Base-by-base conservation (phyloP, 1,140 invertebrate species). In the Copidosoma floridanum region DNA sequence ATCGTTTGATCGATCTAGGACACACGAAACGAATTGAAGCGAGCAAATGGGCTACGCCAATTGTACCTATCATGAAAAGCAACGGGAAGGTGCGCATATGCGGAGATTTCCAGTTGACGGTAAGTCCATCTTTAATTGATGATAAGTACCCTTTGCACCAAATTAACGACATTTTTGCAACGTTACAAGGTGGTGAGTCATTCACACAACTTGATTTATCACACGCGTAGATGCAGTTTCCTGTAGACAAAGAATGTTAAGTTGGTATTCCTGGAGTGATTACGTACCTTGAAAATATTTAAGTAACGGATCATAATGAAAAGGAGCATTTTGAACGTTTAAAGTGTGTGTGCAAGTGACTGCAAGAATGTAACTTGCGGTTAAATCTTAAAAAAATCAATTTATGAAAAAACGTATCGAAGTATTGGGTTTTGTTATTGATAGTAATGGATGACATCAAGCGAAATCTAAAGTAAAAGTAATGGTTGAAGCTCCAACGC, bases 381-480 rank as follows among this genome's bases (percentile, higher is more conserved):
- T 67, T 27, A 60, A 57, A 23, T n/a, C n/a, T n/a, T 54, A 56
- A 23, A 64, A 64, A 46, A 55, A 57, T 41, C 38, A 66, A 50
- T 55, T 66, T 23, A 43, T 64, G 32, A 7, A 61, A 53, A 27
- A 53, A 1, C 37, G 27, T 41, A 44, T 64, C 3, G 63, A 67
- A 46, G 41, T 61, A 12, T 63, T 74, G 16, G 75, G 74, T 10
- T 68, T 74, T 40, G 63, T 59, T 47, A 61, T 78, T 23, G 50
- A 64, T 29, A 40, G 48, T 21, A 51, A 10, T 3, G 12, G 2
- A 38, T 38, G 12, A 16, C 37, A 2, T 16, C 37, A 11, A 38
- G 10, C 10, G 37, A 38, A 10, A 14, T 38, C 10, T 16, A 38
- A 38, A 11, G 16, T 14, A 38, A 14, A 14, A 38, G 12, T 10